Base-by-base conservation (phyloP, 2,113 vertebrate genomes). In the pig (Sus scrofa) region DNA sequence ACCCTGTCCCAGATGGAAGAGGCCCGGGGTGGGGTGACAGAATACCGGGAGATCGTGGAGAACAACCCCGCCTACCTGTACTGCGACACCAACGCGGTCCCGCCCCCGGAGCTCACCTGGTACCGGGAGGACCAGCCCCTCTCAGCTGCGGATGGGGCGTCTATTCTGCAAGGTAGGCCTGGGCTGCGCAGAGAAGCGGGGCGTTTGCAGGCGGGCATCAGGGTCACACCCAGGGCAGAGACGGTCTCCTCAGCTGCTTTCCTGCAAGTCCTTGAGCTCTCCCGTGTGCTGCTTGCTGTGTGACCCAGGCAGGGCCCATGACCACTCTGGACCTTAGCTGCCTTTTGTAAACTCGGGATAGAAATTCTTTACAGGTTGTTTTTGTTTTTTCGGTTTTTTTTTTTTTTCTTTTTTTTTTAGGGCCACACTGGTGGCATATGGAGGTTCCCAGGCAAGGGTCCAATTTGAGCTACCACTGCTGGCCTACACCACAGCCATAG, bases 1-100 rank as follows among this genome's bases (percentile, higher is more conserved):
- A 77, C 98, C 75, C 98, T 97, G 37, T 98, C 97, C 74, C 56
- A 4, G 22, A 98, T 98, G 56, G 98, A 98, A 22, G 99, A 99
- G 26, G 87, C 96, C 74, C 98, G 97, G 9, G 98, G 98, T 0
- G 98, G 98, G 67, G 98, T 99, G 97, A 98, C 98, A 0, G 99
- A 99, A 74, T 99, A 98, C 92, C 97, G 98, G 0, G 99, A 99
- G 97, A 97, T 99, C 26, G 96, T 99, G 44, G 98, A 99, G 2
- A 96, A 98, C 89, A 99, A 98, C 98, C 98, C 99, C 0, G 96
- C 99, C 0, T 99, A 98, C 0, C 98, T 99, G 85, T 99, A 99
- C 96, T 99, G 99, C 0, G 99, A 99, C 96, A 99, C 98, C 97
- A 99, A 98, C 0, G 99, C 99, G 7, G 95, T 99, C 83, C 99